Percentiles rank a stretch among this genome's conserved stretches.
These are phyloP conservation scores for Microdon myrmicae DNA, from an alignment of 2,888 invertebrate genomes.

Conservation along the genomic window DNA sequence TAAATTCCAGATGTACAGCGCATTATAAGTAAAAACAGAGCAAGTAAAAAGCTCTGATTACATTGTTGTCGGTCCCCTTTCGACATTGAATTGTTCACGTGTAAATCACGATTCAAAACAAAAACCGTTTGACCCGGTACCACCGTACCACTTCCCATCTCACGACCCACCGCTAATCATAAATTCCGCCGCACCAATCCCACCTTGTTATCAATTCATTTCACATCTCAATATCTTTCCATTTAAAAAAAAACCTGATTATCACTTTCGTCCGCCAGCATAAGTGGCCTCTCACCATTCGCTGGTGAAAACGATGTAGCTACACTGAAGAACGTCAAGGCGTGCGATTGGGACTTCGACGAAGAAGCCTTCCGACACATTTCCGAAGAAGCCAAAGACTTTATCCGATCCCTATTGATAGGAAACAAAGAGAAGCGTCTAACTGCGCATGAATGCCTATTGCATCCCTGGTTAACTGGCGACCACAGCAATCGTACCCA, in stretches of 20 bases:
- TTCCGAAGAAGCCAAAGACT: constrained; percentile 97
- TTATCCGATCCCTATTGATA: constrained; percentile 90
- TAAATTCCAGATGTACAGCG: no score
- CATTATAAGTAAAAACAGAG: no score
- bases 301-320: constrained; percentile 99
- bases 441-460: constrained; percentile 96
- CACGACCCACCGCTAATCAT: no score
- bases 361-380: constrained; percentile 93
- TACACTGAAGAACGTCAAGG: constrained; percentile 97
- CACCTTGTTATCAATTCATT: constrained; percentile 19
- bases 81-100: no score
- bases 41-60: no score
- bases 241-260: constrained; percentile 22
- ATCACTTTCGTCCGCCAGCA: constrained; percentile 67
- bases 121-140: no score
- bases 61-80: no score
- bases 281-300: constrained; percentile 98
- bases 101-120: no score
- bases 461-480: constrained; percentile 95
- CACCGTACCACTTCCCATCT: no score
- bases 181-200: no score
- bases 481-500: constrained; percentile 81
- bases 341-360: constrained; percentile 99
- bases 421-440: constrained; percentile 97
- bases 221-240: constrained; percentile 9